These are phyloP conservation scores for Parazoanthus darwini DNA, from an alignment of 92 coral and sea anemone species.

Conservation along the genomic window DNA sequence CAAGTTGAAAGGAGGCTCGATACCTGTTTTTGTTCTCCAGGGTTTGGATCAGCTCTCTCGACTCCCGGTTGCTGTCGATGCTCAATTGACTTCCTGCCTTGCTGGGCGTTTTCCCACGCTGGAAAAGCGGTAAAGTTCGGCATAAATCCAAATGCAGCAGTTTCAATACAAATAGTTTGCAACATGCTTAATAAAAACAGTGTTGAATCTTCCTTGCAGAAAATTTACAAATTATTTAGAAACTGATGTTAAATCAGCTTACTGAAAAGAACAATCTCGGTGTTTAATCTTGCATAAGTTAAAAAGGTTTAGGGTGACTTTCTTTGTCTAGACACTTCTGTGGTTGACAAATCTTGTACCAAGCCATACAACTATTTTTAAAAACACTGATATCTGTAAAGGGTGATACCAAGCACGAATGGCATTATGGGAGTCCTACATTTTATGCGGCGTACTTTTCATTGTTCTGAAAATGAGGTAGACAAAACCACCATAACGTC, in stretches of 20 bases:
- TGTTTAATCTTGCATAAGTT: background rate
- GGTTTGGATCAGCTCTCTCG: constrained; percentile 88
- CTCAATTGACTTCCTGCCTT: constrained; percentile 79
- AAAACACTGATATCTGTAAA: no score
- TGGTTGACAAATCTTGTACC: background rate
- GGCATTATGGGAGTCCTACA: no score
- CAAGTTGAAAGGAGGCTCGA: no score
- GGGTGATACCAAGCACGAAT: no score
- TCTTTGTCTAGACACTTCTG: background rate
- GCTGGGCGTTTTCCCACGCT: constrained; percentile 46
- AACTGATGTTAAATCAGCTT: no score
- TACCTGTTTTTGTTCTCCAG: constrained; percentile 94
- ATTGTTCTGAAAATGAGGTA: no score
- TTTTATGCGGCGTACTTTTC: no score
- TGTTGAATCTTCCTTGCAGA: background rate
- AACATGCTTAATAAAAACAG: background rate
- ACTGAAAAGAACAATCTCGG: no score
- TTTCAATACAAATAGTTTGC: background rate
- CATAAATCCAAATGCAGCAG: background rate
- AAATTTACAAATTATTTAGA: background rate
- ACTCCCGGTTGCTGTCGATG: constrained; percentile 87
- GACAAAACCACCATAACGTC: no score
- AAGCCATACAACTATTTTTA: no score
- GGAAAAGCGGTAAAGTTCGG: background rate
- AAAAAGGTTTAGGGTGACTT: background rate